Evolutionary conservation across 2,797 vertebrate species (phyloP).

Genomic region (Schizopygopsis pylzovi): DNA sequence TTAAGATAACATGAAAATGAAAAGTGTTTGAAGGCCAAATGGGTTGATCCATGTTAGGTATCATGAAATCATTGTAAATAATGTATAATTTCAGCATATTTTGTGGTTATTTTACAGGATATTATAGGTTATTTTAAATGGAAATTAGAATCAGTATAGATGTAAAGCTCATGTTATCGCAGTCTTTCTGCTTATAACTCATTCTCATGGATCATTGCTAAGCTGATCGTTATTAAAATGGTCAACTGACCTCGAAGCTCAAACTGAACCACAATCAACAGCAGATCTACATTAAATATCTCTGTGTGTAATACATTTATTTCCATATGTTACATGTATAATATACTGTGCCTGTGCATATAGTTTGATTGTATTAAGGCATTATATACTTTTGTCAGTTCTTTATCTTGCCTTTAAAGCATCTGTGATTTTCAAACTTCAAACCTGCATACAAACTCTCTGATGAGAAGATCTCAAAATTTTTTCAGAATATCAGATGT

Average conservation of each 20-base stretch:
- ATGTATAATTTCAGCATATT: not conserved
- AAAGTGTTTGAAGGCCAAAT: conserved; percentile 3
- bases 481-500: not conserved
- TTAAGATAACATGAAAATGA: not conserved
- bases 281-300: not conserved
- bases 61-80: not conserved
- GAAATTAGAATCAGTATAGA: conserved; percentile 3
- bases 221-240: conserved; percentile 12
- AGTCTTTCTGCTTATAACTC: not conserved
- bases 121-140: not conserved
- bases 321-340: not conserved
- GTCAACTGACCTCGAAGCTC: conserved; percentile 8
- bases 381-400: not conserved
- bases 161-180: not conserved
- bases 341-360: not conserved
- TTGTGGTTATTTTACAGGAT: not conserved
- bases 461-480: not conserved
- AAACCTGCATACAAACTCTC: not conserved
- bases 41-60: not conserved
- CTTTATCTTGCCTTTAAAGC: not conserved
- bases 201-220: not conserved
- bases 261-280: not conserved
- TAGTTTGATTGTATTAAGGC: not conserved
- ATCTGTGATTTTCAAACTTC: not conserved
- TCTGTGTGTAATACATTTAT: not conserved